Evolutionary conservation across 2,113 vertebrate genomes (phyloP).

Genomic region (Rhea pennata): DNA sequence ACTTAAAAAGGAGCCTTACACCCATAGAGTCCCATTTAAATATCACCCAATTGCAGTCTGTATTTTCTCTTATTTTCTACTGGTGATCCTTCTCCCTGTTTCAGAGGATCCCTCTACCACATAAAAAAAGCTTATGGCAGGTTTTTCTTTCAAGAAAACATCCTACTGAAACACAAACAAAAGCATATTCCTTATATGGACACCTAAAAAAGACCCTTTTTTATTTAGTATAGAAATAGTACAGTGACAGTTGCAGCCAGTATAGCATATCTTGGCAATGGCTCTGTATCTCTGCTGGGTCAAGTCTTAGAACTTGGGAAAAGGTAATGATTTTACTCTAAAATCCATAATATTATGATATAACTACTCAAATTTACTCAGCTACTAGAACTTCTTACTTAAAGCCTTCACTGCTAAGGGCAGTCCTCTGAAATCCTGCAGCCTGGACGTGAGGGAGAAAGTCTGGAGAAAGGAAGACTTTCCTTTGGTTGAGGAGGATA

Average conservation of each 20-base stretch:
- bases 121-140: neutral
- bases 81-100: neutral
- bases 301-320: neutral
- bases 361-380: neutral
- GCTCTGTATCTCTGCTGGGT: rapidly evolving
- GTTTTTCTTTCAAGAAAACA: neutral
- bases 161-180: neutral
- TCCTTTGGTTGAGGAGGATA: too few relatives aligned
- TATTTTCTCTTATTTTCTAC: neutral
- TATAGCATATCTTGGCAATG: neutral
- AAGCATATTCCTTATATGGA: neutral
- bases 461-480: too few relatives aligned
- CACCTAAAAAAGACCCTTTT: neutral
- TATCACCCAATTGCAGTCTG: neutral
- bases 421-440: too few relatives aligned
- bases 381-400: neutral
- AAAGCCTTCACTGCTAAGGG: neutral
- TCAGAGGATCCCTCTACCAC: neutral
- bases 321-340: neutral
- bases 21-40: neutral
- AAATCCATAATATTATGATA: neutral
- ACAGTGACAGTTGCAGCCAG: neutral
- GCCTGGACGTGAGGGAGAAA: too few relatives aligned
- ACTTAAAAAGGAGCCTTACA: neutral
- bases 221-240: neutral